Percentiles rank a stretch among this genome's conserved stretches.
Evolutionary conservation across 2,797 vertebrate genomes (phyloP).

Genomic region (Choloepus didactylus): DNA sequence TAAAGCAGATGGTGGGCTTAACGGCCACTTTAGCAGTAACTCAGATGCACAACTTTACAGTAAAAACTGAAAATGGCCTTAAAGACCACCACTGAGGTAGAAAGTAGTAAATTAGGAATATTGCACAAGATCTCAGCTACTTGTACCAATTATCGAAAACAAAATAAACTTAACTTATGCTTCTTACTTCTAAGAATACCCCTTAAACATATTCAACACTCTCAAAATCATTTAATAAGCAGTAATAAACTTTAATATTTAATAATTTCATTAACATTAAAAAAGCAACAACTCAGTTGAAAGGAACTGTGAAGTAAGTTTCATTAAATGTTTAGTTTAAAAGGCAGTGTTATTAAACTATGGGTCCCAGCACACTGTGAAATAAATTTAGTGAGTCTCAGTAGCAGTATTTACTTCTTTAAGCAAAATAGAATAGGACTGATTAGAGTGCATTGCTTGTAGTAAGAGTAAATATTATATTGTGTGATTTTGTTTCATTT

Average conservation of each 20-base stretch:
- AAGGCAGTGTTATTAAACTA: neutral
- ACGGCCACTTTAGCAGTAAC: constrained; percentile 14
- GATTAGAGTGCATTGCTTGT: neutral
- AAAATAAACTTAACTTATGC: neutral
- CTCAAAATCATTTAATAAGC: neutral
- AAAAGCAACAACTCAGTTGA: neutral
- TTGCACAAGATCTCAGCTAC: neutral
- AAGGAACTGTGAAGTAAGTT: neutral
- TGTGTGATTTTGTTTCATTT: neutral
- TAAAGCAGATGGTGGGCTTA: constrained; percentile 15
- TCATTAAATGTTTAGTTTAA: neutral
- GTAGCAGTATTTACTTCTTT: neutral
- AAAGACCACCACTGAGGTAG: neutral
- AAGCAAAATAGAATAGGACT: neutral
- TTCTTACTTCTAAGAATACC: neutral
- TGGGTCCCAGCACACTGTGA: neutral
- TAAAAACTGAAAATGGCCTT: constrained; percentile 54
- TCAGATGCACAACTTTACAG: neutral
- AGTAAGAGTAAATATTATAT: neutral
- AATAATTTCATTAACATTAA: constrained; percentile 25
- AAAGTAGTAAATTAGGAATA: constrained; percentile 37
- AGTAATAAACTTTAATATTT: neutral
- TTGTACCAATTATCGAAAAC: neutral
- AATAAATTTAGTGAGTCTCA: neutral
- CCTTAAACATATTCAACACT: neutral